Percentiles rank a stretch among this genome's conserved stretches.
These are phyloP conservation scores for Mesembrinibis cayennensis DNA, from an alignment of 2,113 vertebrate genomes.

Conservation along the genomic window DNA sequence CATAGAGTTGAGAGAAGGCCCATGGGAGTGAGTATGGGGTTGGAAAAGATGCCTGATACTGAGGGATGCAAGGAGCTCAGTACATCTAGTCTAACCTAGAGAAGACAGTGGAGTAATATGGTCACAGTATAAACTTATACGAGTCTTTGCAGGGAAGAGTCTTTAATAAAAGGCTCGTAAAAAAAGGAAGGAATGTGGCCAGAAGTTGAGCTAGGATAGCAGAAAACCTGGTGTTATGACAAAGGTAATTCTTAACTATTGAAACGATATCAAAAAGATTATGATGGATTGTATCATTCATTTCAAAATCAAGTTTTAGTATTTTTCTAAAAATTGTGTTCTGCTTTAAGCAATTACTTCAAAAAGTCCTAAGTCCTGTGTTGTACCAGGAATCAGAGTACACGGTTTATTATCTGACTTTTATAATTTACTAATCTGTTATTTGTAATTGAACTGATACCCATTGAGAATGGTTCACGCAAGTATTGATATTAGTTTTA, in stretches of 20 bases:
- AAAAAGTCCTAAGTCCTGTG: not conserved
- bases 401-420: not conserved
- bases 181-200: not conserved
- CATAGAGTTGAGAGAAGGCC: not conserved
- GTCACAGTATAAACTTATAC: too few relatives aligned
- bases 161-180: not conserved
- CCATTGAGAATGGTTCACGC: not conserved
- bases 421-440: not conserved
- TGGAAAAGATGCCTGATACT: not conserved
- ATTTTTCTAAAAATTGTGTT: not conserved
- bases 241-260: not conserved
- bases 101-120: too few relatives aligned
- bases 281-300: not conserved
- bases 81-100: not conserved
- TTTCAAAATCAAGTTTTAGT: not conserved
- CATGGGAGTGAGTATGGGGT: not conserved
- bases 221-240: not conserved
- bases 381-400: not conserved
- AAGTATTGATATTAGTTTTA: not conserved
- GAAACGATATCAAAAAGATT: not conserved
- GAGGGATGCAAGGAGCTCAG: not conserved
- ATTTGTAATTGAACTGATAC: not conserved
- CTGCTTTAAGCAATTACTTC: not conserved
- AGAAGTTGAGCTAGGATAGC: not conserved
- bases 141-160: not conserved